Percentiles rank a stretch among this genome's conserved stretches.
Conservation (phyloP, 92 coral and sea anemone species). For the Phenganax marumi region DNA sequence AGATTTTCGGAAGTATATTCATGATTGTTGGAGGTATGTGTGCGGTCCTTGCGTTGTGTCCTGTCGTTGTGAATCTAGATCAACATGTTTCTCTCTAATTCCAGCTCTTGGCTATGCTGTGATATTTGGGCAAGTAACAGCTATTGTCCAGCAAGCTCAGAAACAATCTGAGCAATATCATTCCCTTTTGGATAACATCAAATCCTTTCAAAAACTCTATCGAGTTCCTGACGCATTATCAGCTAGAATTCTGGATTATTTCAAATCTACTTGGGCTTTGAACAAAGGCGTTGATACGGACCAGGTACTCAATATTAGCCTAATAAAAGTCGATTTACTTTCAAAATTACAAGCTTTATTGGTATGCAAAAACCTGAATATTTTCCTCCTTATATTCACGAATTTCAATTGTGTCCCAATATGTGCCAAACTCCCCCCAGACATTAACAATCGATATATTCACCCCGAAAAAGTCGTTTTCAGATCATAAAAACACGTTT, state of each 20-base stretch:
- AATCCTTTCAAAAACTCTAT: conserved; percentile 88
- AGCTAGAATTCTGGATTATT: conserved; percentile 88
- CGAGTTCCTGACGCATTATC: conserved; percentile 74
- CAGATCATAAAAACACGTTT: no score
- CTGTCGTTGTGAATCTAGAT: not conserved
- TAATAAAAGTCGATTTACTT: not conserved
- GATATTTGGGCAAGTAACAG: conserved; percentile 97
- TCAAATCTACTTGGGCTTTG: conserved; percentile 95
- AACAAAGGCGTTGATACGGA: conserved; percentile 97
- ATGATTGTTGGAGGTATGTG: conserved; percentile 93
- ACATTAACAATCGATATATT: not conserved
- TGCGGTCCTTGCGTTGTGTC: not conserved
- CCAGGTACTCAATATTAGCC: conserved; percentile 55
- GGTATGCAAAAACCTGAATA: not conserved
- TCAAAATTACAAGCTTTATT: not conserved
- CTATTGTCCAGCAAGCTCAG: conserved; percentile 94
- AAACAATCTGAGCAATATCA: conserved; percentile 94
- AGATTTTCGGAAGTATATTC: conserved; percentile 86
- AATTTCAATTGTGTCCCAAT: no score
- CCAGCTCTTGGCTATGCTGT: conserved; percentile 86
- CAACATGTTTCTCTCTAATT: not conserved
- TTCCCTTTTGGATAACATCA: conserved; percentile 88
- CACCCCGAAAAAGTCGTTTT: no score
- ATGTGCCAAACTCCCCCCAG: no score
- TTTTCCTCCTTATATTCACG: not conserved